Conservation (phyloP, 2,113 vertebrate species). For the Typhlomys cinereus region DNA sequence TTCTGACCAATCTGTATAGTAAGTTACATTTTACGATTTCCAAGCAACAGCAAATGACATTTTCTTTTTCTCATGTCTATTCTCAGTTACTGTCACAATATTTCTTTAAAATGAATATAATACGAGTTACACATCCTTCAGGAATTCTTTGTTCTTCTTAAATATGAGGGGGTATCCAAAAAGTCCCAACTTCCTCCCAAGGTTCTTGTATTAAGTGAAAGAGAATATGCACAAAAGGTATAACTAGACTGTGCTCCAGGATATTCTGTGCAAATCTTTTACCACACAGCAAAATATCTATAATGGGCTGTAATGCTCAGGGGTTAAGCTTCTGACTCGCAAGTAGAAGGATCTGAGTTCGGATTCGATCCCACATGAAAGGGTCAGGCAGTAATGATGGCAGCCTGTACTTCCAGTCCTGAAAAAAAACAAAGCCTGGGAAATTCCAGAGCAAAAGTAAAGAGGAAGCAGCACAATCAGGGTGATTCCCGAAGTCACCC, state of each 20-base stretch:
- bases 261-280: background rate
- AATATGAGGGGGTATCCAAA: constrained; percentile 9
- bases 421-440: too few species aligned
- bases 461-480: too few species aligned
- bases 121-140: background rate
- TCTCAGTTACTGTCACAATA: background rate
- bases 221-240: background rate
- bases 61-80: constrained; percentile 5
- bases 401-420: too few species aligned
- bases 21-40: background rate
- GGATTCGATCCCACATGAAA: too few species aligned
- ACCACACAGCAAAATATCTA: constrained; percentile 17
- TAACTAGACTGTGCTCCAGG: background rate
- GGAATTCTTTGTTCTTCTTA: constrained; percentile 1
- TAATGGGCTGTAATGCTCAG: too few species aligned
- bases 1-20: background rate
- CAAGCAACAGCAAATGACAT: background rate
- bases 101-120: constrained; percentile 17
- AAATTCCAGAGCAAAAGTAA: too few species aligned
- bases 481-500: too few species aligned
- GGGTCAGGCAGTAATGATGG: too few species aligned
- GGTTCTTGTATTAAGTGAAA: background rate
- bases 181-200: constrained; percentile 9
- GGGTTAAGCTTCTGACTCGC: too few species aligned
- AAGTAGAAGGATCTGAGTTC: too few species aligned